Percentiles rank a stretch among this genome's conserved stretches.
These are phyloP conservation scores for Tribolium freemani DNA, from an alignment of 2,888 invertebrate genomes.

Conservation along the genomic window DNA sequence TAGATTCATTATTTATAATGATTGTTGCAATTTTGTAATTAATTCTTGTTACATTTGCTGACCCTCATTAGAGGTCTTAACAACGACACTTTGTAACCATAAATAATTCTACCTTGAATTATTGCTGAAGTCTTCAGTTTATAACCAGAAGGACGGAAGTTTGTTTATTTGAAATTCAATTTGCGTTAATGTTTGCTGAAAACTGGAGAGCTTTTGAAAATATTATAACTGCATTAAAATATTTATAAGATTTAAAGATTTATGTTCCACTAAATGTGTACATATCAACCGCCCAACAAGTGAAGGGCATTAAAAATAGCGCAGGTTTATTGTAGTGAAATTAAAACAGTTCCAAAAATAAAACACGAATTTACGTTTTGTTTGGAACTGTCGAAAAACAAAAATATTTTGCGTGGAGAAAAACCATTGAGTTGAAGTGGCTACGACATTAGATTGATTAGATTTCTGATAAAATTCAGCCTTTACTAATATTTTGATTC, in stretches of 20 bases:
- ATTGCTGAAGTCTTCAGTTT: not conserved
- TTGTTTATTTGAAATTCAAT: not conserved
- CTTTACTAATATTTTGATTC: not conserved
- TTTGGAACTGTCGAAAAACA: not conserved
- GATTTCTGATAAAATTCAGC: not conserved
- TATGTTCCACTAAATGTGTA: not conserved
- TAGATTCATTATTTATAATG: not conserved
- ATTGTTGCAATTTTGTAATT: not conserved
- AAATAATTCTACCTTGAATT: not conserved
- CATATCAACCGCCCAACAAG: not conserved
- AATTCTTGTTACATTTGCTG: not conserved
- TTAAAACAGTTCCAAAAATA: not conserved
- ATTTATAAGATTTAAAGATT: not conserved
- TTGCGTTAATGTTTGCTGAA: not conserved
- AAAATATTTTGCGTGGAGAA: not conserved
- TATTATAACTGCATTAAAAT: not conserved
- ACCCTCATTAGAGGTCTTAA: not conserved
- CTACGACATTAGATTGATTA: not conserved
- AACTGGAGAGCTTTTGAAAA: not conserved
- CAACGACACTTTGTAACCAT: not conserved
- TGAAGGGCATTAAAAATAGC: not conserved
- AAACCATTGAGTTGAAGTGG: not conserved
- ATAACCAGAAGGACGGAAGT: not conserved
- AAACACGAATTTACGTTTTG: not conserved
- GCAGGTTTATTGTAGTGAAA: not conserved